Percentiles rank a stretch among this genome's conserved stretches.
These are phyloP conservation scores for Blastobasis adustella DNA, from an alignment of 2,888 invertebrate species.

Conservation along the genomic window DNA sequence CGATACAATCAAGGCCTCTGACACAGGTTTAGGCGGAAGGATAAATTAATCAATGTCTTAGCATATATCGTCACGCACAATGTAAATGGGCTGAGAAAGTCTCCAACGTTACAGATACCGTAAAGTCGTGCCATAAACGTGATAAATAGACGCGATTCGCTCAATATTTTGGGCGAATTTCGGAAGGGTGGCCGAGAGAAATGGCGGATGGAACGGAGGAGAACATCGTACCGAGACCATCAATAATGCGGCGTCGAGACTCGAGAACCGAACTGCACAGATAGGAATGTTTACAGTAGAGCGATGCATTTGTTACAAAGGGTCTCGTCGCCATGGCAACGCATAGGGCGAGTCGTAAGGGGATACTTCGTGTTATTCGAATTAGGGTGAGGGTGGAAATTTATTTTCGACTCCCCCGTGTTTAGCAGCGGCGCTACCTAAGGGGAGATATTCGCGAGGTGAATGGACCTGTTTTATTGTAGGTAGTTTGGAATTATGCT, in stretches of 20 bases:
- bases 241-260: slow-evolving; percentile 35
- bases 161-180: slow-evolving; percentile 51
- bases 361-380: slow-evolving; percentile 48
- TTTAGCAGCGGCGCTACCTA: slow-evolving; percentile 39
- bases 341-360: slow-evolving; percentile 47
- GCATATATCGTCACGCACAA: slow-evolving; percentile 8
- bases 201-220: slow-evolving; percentile 40
- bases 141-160: slow-evolving; percentile 54
- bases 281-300: slow-evolving; percentile 38
- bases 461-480: slow-evolving; percentile 48
- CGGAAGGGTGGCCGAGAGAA: slow-evolving; percentile 31
- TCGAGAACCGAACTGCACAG: slow-evolving; percentile 38
- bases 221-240: slow-evolving; percentile 37
- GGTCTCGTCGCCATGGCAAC: slow-evolving; percentile 48
- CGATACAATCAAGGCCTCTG: no score
- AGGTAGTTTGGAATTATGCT: slow-evolving; percentile 18
- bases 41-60: no score
- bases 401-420: slow-evolving; percentile 59
- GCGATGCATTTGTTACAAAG: slow-evolving; percentile 39
- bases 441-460: slow-evolving; percentile 66
- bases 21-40: no score
- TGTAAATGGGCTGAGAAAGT: slow-evolving; percentile 35
- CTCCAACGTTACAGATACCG: slow-evolving; percentile 42
- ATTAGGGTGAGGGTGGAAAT: slow-evolving; percentile 64
- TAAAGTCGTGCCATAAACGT: slow-evolving; percentile 41